Base-by-base conservation (phyloP, 2,888 invertebrate genomes). In the Galerucella calmariensis region DNA sequence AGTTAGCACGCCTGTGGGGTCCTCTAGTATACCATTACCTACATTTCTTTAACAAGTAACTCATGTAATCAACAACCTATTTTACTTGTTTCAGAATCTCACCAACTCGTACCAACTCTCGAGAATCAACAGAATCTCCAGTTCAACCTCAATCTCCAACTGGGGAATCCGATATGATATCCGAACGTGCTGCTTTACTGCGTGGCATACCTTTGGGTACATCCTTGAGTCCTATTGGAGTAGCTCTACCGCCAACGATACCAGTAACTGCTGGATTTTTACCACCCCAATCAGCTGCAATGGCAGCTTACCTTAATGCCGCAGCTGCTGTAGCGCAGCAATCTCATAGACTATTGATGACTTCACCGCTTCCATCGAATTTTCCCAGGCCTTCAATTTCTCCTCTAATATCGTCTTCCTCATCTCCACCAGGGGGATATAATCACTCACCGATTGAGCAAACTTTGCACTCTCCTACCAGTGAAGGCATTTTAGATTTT, bases 21-120 rank as follows among this genome's bases (percentile, higher is more conserved):
- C 1, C 20, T 20, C 20, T 20, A 20, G 20, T 20, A 20, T 20
- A 20, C 20, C 20, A 20, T 20, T 20, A n/a, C n/a, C n/a, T n/a
- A 20, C 1, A 20, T 20, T 20, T 20, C 20, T 20, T 20, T 20
- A 20, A 20, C 20, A 6, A 35, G 35, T 35, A 6, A 35, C 5
- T 35, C 35, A 5, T 35, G 10, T 46, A 46, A 12, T 16, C 16
- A 46, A 66, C 2, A 44, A 51, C 46, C 6, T 58, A 10, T 53
- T 67, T 86, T 83, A 84, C 89, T 89, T 90, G 88, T 91, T 92
- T 20, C 92, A 95, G 95, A 89, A 94, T 95, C 88, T 88, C 88
- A 84, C 94, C 94, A 88, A 94, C 94, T 79, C 91, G 95, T 85
- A 95, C 95, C 88, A 92, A 94, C 81, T 95, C 95, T 73, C 91